A percentile compares a stretch with the other conserved stretches of the same genome.
These are phyloP conservation scores for Drosophila sproati DNA, from an alignment of 1,140 invertebrate genomes.

Conservation along the genomic window DNA sequence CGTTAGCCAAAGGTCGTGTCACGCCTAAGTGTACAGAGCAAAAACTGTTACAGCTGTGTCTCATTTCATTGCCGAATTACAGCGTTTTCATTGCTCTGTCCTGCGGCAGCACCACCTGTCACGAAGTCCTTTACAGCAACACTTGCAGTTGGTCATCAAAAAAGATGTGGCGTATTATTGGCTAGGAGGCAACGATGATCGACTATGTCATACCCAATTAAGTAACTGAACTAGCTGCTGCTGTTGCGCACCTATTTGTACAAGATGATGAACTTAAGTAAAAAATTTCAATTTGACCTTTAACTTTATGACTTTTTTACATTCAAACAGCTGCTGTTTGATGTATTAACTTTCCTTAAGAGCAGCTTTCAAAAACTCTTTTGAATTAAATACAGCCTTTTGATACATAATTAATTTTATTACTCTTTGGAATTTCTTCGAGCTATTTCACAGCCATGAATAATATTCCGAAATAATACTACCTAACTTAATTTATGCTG, in stretches of 20 bases:
- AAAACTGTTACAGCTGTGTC: constrained; percentile 13
- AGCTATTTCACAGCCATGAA: neutral
- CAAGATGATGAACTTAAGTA: neutral
- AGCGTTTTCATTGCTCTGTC: constrained; percentile 5
- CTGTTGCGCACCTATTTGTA: neutral
- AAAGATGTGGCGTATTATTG: constrained; percentile 24
- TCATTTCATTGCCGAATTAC: constrained; percentile 32
- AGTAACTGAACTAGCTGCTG: neutral
- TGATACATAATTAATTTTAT: constrained; percentile 1
- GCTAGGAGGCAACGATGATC: neutral
- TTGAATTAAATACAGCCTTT: neutral
- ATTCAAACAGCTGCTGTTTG: neutral
- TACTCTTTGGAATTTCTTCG: neutral
- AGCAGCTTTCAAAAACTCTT: neutral
- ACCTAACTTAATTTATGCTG: neutral
- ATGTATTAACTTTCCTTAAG: neutral
- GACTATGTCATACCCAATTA: constrained; percentile 1
- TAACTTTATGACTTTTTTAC: neutral
- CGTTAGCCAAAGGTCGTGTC: constrained; percentile 19
- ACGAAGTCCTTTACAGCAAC: constrained; percentile 15
- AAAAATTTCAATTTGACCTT: neutral
- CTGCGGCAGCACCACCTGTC: constrained; percentile 19
- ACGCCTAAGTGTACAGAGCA: constrained; percentile 7
- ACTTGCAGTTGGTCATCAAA: constrained; percentile 24
- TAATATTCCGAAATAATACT: neutral